Conservation (phyloP, 2,888 invertebrate genomes). For the Julus scanicus region DNA sequence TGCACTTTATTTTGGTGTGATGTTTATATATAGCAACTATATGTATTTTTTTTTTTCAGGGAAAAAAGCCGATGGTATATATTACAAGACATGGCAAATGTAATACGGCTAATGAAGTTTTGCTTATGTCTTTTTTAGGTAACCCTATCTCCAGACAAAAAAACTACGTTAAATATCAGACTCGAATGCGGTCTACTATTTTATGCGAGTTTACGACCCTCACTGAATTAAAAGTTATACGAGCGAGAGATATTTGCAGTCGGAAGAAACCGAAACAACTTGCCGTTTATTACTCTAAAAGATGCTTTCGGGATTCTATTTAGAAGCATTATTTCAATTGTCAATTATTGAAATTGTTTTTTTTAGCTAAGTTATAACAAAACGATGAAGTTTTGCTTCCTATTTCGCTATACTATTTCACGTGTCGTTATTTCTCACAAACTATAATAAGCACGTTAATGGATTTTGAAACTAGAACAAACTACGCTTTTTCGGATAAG, state of each 20-base stretch:
- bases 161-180: slow-evolving; percentile 12
- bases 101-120: slow-evolving; percentile 18
- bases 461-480: too few species aligned
- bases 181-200: not conserved
- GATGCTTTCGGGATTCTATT: not conserved
- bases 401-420: too few species aligned
- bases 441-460: too few species aligned
- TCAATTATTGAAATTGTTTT: not conserved
- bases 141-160: not conserved
- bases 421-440: too few species aligned
- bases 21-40: not conserved
- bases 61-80: not conserved
- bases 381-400: not conserved
- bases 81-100: not conserved
- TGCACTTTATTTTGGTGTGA: not conserved
- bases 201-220: slow-evolving; percentile 22
- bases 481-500: too few species aligned
- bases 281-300: not conserved
- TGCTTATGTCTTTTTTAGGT: slow-evolving; percentile 5
- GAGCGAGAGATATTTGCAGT: not conserved
- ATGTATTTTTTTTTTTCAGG: not conserved
- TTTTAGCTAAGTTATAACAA: not conserved
- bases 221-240: not conserved
- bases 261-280: slow-evolving; percentile 3
- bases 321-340: slow-evolving; percentile 26